Base-by-base conservation (phyloP, 2,113 vertebrate genomes). In the Python bivittatus region DNA sequence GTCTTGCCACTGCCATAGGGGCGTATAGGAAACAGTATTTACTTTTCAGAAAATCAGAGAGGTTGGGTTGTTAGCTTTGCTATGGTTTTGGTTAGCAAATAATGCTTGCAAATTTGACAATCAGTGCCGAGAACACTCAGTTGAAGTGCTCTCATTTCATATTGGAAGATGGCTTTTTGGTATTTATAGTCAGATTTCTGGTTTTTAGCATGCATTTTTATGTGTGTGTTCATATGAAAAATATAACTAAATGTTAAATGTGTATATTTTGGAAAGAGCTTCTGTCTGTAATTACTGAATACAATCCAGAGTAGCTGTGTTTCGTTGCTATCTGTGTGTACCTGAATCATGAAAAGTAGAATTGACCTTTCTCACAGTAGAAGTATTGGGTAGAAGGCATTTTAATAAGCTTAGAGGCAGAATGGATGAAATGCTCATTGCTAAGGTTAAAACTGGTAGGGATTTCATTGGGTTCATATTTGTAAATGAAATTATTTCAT, bases 11-110 rank as follows among this genome's bases (percentile, higher is more conserved):
- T 95, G 95, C 90, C 95, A 94, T 93, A 93, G 90, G 88, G 93
- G 93, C 88, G 91, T 92, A 95, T 91, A 95, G 91, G 94, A 94
- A 95, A 92, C 0, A 0, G 92, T 95, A 93, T 96, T 97, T 97
- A 96, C 95, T 91, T 95, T 93, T 93, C 92, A 61, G 52, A 44
- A 22, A 57, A 95, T 38, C 23, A 0, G 68, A 58, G 89, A 93
- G 93, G 93, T 95, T 94, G 93, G 93, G 85, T 90, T 88, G 89
- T 54, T 88, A 44, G 85, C 13, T 91, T 22, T 88, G 89, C 86
- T 23, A 56, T 44, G 89, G 86, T 25, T 93, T 72, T n/a, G 57
- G 64, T 92, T 96, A 94, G 64, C 52, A 88, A 94, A 89, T 6
- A 58, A 92, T 90, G 90, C 92, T 92, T 92, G 91, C 84, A 48